Evolutionary conservation across 2,888 invertebrate species (phyloP), one percentile per base, ranked within the genome.

Genomic region (Drosophila neutralis): DNA sequence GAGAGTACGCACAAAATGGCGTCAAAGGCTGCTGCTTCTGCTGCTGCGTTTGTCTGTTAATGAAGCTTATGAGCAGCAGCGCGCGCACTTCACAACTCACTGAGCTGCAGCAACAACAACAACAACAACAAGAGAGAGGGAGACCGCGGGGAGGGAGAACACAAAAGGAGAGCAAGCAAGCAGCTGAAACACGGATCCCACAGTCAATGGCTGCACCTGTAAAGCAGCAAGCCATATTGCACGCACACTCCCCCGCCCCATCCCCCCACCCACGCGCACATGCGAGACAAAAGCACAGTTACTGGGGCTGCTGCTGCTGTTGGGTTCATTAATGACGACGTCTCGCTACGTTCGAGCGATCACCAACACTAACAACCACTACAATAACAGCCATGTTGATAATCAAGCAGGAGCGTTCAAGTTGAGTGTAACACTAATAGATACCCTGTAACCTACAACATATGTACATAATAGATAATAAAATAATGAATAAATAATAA

Each of bases 1-100:
- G 51, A 18, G 24, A 29, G 24, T 49, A 52, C 24, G 58, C 57
- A 73, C 80, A 75, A 85, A 77, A 85, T 75, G 74, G 76, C 84
- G 75, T 73, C 69, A 65, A 73, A 75, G 72, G 72, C 49, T 68
- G 58, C 69, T 74, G 70, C 65, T 67, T 70, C 65, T 69, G 61
- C 74, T 58, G 60, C 40, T 35, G 13, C 40, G 35, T 56, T 68
- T 69, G n/a, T 68, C 71, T 84, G 87, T 82, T 82, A 81, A 89
- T 89, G 83, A 86, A 82, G 88, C 90, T 90, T 90, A 84, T 82
- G 87, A 88, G 81, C 89, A 89, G 85, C 76, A 80, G 74, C 81
- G 75, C 75, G 82, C 70, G 65, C 68, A 82, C 80, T 79, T 89
- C 79, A 85, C 90, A 90, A 89, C 68, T 88, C 84, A 89, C 79